Conservation (phyloP, 2,113 vertebrate species). For the Lepus americanus region DNA sequence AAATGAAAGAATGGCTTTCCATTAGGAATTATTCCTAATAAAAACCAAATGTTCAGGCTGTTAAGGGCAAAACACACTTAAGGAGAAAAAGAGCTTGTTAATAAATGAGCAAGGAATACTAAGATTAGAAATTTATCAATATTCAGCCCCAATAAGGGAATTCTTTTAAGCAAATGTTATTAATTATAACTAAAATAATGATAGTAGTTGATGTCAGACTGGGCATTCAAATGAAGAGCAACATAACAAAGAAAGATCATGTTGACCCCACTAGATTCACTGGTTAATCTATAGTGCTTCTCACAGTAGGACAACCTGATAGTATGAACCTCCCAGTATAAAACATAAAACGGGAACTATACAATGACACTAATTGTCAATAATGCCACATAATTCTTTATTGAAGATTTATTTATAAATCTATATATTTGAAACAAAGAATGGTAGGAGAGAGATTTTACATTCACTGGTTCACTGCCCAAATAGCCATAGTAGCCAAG, state of each 20-base stretch:
- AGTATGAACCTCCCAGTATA: not conserved
- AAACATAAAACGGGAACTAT: not conserved
- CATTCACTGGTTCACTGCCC: no score
- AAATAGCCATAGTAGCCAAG: no score
- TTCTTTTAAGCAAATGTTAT: not conserved
- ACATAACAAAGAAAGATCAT: not conserved
- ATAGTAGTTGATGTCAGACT: not conserved
- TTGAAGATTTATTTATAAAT: no score
- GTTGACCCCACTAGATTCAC: not conserved
- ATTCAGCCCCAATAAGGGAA: not conserved
- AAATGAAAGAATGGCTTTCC: not conserved
- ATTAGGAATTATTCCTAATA: not conserved
- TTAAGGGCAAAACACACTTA: not conserved
- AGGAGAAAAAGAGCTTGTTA: not conserved
- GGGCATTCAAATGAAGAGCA: not conserved
- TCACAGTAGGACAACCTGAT: not conserved
- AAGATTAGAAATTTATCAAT: not conserved
- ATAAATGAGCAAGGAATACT: not conserved
- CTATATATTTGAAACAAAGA: no score
- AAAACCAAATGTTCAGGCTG: not conserved
- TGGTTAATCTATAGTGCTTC: not conserved
- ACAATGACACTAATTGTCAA: not conserved
- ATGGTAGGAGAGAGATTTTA: no score
- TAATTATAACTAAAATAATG: not conserved
- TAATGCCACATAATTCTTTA: not conserved